Percentiles rank a stretch among this genome's conserved stretches.
Conservation (phyloP, 2,113 vertebrate genomes). For the Otolemur garnettii region DNA sequence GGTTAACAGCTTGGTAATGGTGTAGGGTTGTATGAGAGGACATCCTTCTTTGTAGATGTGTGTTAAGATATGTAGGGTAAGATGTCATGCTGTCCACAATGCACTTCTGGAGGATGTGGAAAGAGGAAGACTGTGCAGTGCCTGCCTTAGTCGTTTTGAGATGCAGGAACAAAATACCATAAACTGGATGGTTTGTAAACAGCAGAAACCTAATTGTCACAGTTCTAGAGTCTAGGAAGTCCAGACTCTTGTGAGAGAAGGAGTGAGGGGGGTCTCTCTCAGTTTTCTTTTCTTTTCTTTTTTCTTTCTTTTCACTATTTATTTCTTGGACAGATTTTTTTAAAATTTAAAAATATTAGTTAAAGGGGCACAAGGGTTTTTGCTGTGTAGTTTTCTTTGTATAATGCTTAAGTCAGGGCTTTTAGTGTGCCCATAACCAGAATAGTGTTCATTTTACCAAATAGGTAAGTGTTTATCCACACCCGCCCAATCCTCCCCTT, state of each 20-base stretch:
- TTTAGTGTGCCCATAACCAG: no score
- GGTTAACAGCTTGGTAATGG: neutral
- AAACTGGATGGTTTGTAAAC: neutral
- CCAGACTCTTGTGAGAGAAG: neutral
- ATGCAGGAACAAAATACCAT: neutral
- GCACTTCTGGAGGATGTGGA: neutral
- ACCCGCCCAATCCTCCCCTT: no score
- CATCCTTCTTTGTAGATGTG: neutral
- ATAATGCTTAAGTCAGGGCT: no score
- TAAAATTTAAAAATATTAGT: no score
- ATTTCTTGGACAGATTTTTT: no score
- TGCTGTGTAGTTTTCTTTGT: no score
- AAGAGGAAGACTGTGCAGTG: neutral
- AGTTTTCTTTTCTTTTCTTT: no score
- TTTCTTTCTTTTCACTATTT: no score
- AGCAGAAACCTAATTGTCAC: neutral
- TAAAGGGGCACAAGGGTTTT: no score
- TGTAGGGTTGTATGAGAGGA: neutral
- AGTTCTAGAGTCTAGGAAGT: neutral
- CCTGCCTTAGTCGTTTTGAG: neutral
- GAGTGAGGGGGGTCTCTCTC: neutral
- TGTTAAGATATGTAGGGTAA: neutral
- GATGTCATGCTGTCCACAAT: neutral
- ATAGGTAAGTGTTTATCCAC: no score
- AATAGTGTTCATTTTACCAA: no score